Evolutionary conservation across 2,888 invertebrate species (phyloP).

Genomic region (Sthenelais limicola): DNA sequence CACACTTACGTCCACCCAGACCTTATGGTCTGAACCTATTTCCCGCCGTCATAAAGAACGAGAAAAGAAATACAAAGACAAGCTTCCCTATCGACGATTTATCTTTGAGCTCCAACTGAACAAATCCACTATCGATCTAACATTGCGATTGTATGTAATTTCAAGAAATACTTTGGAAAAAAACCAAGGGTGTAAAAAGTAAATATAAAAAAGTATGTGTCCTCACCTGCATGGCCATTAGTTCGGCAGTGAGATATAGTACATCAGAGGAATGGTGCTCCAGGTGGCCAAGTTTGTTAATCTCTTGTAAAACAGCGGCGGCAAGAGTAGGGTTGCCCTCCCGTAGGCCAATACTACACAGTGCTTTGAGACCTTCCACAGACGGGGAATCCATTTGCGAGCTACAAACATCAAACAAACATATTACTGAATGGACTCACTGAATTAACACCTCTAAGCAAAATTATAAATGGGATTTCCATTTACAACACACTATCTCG

Average conservation of each 20-base stretch:
- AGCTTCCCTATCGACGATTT: too few species aligned
- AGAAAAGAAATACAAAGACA: too few species aligned
- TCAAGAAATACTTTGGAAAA: too few species aligned
- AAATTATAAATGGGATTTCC: neutral
- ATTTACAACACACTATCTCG: too few species aligned
- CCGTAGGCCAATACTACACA: conserved; percentile 84
- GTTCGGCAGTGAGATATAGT: conserved; percentile 79
- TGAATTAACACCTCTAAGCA: neutral
- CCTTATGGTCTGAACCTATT: too few species aligned
- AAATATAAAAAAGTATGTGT: too few species aligned
- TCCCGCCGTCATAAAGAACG: too few species aligned
- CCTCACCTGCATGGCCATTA: conserved; percentile 73
- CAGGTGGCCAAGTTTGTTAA: conserved; percentile 69
- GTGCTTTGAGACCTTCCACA: conserved; percentile 83
- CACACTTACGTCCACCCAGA: too few species aligned
- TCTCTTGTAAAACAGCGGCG: conserved; percentile 81
- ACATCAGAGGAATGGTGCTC: conserved; percentile 78
- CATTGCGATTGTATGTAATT: too few species aligned
- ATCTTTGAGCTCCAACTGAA: too few species aligned
- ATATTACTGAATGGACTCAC: neutral
- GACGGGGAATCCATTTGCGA: conserved; percentile 77
- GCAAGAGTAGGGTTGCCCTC: conserved; percentile 83
- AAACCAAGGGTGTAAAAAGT: too few species aligned
- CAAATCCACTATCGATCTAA: too few species aligned
- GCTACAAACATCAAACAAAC: conserved; percentile 52